Percentiles rank a stretch among this genome's conserved stretches.
phyloP scores from a whole-genome alignment of 2,113 vertebrate genomes.

The Eleginops maclovinus region DNA sequence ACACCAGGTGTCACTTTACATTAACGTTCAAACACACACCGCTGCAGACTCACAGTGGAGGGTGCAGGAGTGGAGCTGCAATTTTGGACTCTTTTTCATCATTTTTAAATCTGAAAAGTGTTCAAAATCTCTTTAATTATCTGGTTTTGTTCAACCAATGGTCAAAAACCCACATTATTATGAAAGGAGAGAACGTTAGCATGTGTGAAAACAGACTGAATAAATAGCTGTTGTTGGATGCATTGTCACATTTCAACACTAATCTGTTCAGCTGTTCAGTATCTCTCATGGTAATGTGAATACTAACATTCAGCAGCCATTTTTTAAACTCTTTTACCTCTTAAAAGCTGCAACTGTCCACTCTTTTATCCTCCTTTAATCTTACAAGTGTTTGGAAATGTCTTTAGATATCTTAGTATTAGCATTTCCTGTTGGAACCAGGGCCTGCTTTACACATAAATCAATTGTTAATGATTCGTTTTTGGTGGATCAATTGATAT shows the following conservation, averaged over 20 bases:
- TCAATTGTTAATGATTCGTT: background rate
- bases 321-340: too few species aligned
- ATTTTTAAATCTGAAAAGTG: too few species aligned
- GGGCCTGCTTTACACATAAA: too few species aligned
- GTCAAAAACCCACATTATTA: background rate
- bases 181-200: background rate
- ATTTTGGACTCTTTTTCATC: too few species aligned
- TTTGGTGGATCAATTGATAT: background rate
- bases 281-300: background rate
- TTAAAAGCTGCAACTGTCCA: too few species aligned
- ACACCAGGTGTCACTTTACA: conserved; percentile 33
- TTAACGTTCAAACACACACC: background rate
- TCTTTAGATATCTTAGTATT: too few species aligned
- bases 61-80: background rate
- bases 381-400: too few species aligned
- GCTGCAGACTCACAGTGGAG: background rate
- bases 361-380: too few species aligned
- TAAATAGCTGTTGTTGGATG: background rate
- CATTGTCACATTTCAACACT: background rate
- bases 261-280: background rate
- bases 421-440: too few species aligned
- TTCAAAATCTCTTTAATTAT: background rate
- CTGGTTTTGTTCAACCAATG: background rate
- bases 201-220: background rate
- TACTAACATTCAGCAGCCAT: too few species aligned